A percentile compares a stretch with the other conserved stretches of the same genome.
These are phyloP conservation scores for Isurus oxyrinchus DNA, from an alignment of 2,113 vertebrate genomes.

Conservation along the genomic window DNA sequence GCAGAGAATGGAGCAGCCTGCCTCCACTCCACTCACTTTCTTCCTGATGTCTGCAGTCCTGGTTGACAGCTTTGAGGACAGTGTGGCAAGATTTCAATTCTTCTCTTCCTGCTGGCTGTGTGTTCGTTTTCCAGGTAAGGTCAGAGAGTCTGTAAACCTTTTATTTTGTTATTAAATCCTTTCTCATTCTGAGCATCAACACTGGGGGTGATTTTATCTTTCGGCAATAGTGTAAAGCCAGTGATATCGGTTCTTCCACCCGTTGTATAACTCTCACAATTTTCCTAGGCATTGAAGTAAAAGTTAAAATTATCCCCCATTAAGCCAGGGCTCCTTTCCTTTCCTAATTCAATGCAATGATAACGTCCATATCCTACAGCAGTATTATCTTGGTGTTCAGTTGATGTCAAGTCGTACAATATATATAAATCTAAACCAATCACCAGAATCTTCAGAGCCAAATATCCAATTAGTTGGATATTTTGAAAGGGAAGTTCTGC, in stretches of 20 bases:
- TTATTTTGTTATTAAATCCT: background rate
- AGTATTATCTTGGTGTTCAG: background rate
- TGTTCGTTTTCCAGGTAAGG: background rate
- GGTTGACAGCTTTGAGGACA: background rate
- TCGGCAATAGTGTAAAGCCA: background rate
- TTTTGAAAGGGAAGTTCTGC: background rate
- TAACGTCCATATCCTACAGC: background rate
- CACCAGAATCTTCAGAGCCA: background rate
- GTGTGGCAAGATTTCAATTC: background rate
- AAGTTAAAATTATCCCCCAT: background rate
- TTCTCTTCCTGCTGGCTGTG: background rate
- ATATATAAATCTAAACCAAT: slow-evolving; percentile 30
- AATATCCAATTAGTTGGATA: background rate
- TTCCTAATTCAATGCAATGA: background rate
- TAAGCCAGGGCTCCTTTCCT: background rate
- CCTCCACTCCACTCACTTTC: background rate
- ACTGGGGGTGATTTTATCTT: background rate
- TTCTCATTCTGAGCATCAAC: background rate
- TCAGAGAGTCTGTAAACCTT: slow-evolving; percentile 31
- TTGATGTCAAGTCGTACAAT: background rate
- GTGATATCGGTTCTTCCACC: background rate
- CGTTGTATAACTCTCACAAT: too few relatives aligned
- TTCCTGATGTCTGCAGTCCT: background rate
- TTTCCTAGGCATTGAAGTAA: background rate
- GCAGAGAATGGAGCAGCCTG: slow-evolving; percentile 21